A percentile compares a stretch with the other conserved stretches of the same genome.
phyloP scores from a whole-genome alignment of 2,888 invertebrate species.

The Melinaea marsaeus region DNA sequence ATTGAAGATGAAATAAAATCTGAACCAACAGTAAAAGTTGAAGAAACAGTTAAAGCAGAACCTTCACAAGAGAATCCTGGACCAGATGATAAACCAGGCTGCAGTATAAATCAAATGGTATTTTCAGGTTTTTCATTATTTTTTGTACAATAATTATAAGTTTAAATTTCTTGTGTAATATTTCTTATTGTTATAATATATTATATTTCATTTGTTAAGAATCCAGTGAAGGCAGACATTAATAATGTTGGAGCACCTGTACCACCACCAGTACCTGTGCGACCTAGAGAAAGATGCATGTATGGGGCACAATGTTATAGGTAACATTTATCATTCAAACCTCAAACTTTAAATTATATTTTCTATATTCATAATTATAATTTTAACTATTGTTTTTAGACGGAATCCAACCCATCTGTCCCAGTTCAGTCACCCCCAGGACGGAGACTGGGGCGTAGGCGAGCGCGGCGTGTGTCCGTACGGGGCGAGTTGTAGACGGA shows the following conservation, averaged over 20 bases:
- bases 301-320: slow-evolving; percentile 82
- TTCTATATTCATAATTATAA: neutral
- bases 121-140: neutral
- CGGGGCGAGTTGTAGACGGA: slow-evolving; percentile 77
- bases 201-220: neutral
- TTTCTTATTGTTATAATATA: neutral
- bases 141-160: neutral
- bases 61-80: slow-evolving; percentile 8
- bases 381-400: slow-evolving; percentile 48
- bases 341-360: neutral
- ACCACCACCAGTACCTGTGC: slow-evolving; percentile 17
- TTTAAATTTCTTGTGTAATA: neutral
- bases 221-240: slow-evolving; percentile 9
- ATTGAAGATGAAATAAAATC: slow-evolving; percentile 18
- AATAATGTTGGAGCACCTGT: slow-evolving; percentile 9
- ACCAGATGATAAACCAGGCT: slow-evolving; percentile 13
- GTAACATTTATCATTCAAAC: slow-evolving; percentile 45
- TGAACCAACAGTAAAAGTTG: slow-evolving; percentile 16
- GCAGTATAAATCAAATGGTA: neutral
- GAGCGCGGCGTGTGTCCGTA: slow-evolving; percentile 75
- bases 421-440: slow-evolving; percentile 81
- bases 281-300: slow-evolving; percentile 75
- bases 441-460: slow-evolving; percentile 76
- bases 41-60: slow-evolving; percentile 17
- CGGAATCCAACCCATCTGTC: slow-evolving; percentile 78